Percentiles rank a stretch among this genome's conserved stretches.
These are phyloP conservation scores for Pseudochirops cupreus DNA, from an alignment of 2,797 vertebrate genomes.

Conservation along the genomic window DNA sequence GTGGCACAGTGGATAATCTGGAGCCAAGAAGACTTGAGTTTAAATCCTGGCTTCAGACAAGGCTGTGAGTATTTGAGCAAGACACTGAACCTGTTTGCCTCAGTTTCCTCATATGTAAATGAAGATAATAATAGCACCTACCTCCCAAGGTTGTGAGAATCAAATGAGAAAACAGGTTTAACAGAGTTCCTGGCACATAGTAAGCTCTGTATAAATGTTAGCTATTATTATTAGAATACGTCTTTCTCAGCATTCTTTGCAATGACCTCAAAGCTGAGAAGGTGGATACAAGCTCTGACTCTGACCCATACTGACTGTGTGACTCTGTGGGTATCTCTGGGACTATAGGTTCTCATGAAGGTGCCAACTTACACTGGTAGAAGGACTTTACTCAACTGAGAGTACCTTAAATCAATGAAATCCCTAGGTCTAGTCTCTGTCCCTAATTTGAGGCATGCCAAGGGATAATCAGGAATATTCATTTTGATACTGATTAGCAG, in stretches of 20 bases:
- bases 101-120: not conserved
- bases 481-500: not conserved
- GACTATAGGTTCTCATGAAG: not conserved
- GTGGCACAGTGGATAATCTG: not conserved
- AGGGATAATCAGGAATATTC: not conserved
- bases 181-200: not conserved
- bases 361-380: not conserved
- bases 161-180: not conserved
- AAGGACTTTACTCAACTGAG: not conserved
- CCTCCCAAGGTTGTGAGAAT: not conserved
- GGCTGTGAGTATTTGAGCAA: not conserved
- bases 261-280: too few species aligned
- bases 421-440: not conserved
- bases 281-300: not conserved
- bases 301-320: not conserved
- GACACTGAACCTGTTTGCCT: not conserved
- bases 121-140: not conserved
- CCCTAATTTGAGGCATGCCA: not conserved
- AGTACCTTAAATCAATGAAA: not conserved
- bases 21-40: not conserved
- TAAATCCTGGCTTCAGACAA: not conserved
- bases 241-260: not conserved
- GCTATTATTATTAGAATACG: not conserved
- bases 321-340: not conserved
- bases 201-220: not conserved